Evolutionary conservation across 2,888 invertebrate genomes (phyloP), one percentile per base, ranked within the genome.

Genomic region (Myopa tessellatipennis): DNA sequence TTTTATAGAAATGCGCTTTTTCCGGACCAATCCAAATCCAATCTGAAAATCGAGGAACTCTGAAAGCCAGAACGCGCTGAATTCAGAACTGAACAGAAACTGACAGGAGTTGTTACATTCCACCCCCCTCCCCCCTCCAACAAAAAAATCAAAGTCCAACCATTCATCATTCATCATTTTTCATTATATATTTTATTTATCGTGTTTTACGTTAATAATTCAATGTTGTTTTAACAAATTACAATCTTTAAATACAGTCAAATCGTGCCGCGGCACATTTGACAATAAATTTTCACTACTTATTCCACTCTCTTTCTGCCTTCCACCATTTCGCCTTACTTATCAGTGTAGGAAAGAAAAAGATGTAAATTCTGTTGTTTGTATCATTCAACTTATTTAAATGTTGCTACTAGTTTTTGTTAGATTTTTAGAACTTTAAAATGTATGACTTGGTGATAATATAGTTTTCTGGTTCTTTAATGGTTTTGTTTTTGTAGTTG

Each of bases 341-440:
- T 55, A 60, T 18, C 60, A 72, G 67, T 77, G 45, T 74, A 74
- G 70, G 77, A 77, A 74, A 77, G 74, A 74, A 74, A 77, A 77
- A 69, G 26, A 61, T 74, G 50, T 14, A 69, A 63, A 67, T 65
- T 52, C 71, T 76, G 4, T 72, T 16, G 7, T 72, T 60, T 55
- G 18, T 50, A 14, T 69, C 71, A 69, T 78, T 45, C 50, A 65
- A 45, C 68, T 77, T 70, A 58, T 26, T 74, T 55, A 58, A 61
- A 75, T 61, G 34, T 65, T 79, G 78, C 77, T 77, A 63, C 12
- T 34, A 26, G 6, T 63, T 36, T n/a, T 79, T 79, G 72, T 80
- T 81, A 76, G 78, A 80, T 77, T 81, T 73, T 73, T 50, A 73
- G 63, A 73, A 63, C 63, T 45, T 73, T 73, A 63, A 73, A 73